These are phyloP conservation scores for Bugula neritina DNA, from an alignment of 2,888 invertebrate genomes.

Conservation along the genomic window DNA sequence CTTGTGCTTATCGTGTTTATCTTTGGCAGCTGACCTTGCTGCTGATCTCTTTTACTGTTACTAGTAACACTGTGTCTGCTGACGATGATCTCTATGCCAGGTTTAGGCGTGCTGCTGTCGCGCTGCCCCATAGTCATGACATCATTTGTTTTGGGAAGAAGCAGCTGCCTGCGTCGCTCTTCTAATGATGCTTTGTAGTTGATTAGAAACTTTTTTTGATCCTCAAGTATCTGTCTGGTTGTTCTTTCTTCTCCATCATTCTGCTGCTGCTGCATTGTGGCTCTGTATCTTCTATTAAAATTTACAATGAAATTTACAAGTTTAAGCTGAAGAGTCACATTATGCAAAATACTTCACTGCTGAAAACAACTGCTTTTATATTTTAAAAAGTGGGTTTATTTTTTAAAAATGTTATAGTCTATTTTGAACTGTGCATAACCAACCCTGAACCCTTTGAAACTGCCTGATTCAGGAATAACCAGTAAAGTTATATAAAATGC, in stretches of 20 bases:
- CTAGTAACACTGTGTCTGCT: neutral
- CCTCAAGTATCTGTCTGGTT: neutral
- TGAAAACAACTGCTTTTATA: too few relatives aligned
- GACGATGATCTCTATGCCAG: slow-evolving; percentile 2
- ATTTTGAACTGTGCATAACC: too few relatives aligned
- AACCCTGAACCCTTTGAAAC: too few relatives aligned
- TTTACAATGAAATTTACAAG: too few relatives aligned
- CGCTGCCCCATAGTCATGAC: too few relatives aligned
- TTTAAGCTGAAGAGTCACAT: too few relatives aligned
- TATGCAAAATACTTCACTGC: too few relatives aligned
- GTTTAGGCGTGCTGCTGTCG: neutral
- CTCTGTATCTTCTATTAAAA: neutral
- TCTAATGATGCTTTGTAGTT: neutral
- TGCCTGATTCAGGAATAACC: too few relatives aligned
- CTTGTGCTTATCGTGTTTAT: too few relatives aligned
- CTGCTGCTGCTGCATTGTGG: neutral
- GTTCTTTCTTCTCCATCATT: neutral
- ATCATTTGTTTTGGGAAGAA: neutral
- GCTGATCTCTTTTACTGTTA: neutral
- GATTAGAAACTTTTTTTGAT: neutral
- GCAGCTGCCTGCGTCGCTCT: neutral
- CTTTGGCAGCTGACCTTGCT: neutral
- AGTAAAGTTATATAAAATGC: too few relatives aligned
- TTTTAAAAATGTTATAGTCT: too few relatives aligned
- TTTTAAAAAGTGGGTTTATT: too few relatives aligned